Percentiles rank a stretch among this genome's conserved stretches.
These are phyloP conservation scores for Lepisosteus oculatus DNA, from an alignment of 2,113 vertebrate genomes.

Conservation along the genomic window DNA sequence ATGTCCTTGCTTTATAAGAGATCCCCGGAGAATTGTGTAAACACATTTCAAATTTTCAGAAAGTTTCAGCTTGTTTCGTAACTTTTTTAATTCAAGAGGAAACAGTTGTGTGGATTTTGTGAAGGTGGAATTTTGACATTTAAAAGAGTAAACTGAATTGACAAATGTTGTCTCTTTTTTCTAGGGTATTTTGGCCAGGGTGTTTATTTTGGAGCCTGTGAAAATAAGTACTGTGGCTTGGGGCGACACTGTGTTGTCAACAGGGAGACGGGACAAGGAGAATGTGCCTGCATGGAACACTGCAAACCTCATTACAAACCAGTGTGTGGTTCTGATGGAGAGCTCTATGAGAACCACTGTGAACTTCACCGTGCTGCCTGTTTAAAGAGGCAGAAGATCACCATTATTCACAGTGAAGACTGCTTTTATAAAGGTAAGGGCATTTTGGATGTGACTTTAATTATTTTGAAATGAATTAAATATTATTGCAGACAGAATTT, in stretches of 20 bases:
- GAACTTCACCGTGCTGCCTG: conserved; percentile 92
- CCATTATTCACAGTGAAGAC: conserved; percentile 88
- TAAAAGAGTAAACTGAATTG: too few relatives aligned
- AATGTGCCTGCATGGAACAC: conserved; percentile 81
- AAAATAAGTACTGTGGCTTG: conserved; percentile 91
- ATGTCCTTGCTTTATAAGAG: too few relatives aligned
- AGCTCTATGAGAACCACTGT: conserved; percentile 92
- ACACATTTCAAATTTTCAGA: too few relatives aligned
- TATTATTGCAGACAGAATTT: too few relatives aligned
- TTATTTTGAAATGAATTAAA: too few relatives aligned
- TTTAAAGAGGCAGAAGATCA: conserved; percentile 75
- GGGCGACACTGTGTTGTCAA: conserved; percentile 81
- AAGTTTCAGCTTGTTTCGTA: too few relatives aligned
- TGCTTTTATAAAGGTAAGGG: conserved; percentile 93
- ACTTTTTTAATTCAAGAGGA: too few relatives aligned
- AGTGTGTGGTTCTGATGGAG: conserved; percentile 90
- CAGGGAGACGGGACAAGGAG: conserved; percentile 67
- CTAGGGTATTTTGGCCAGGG: conserved; percentile 65
- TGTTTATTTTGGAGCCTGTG: conserved; percentile 66
- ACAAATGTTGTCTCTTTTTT: conserved; percentile 5
- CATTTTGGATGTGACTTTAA: too few relatives aligned
- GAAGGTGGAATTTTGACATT: too few relatives aligned
- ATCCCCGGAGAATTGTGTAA: too few relatives aligned
- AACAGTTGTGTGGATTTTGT: too few relatives aligned
- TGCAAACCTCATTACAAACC: conserved; percentile 90